Evolutionary conservation across 2,888 invertebrate species (phyloP).

Genomic region (Temnothorax ravouxi): DNA sequence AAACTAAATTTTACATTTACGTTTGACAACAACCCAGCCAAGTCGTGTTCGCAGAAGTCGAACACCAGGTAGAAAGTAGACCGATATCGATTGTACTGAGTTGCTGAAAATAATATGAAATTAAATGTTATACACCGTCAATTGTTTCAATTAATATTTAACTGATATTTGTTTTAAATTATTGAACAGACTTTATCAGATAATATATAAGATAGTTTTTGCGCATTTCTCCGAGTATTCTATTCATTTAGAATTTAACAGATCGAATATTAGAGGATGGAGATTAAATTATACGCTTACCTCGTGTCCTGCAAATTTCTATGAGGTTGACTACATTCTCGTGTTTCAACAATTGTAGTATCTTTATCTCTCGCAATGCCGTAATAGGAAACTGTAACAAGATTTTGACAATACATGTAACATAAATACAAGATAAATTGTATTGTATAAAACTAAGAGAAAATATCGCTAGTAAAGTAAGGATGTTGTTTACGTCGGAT

Average conservation of each 20-base stretch:
- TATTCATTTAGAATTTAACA: conserved; percentile 23
- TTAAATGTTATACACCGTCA: neutral
- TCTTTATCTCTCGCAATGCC: conserved; percentile 98
- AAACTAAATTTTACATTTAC: conserved; percentile 98
- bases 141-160: neutral
- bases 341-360: conserved; percentile 97
- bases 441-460: neutral
- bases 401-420: neutral
- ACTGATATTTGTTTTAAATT: neutral
- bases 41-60: conserved; percentile 99
- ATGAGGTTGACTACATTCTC: conserved; percentile 99
- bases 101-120: conserved; percentile 85
- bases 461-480: neutral
- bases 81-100: conserved; percentile 91
- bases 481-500: neutral
- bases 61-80: conserved; percentile 98
- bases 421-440: conserved; percentile 11
- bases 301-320: conserved; percentile 98
- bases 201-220: neutral
- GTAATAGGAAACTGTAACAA: conserved; percentile 97
- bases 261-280: neutral
- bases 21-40: conserved; percentile 98
- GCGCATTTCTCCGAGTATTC: neutral
- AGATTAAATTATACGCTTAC: conserved; percentile 86
- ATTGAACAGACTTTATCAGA: neutral